Base-by-base conservation (phyloP, 1,140 invertebrate species). In the Hestina assimilis region DNA sequence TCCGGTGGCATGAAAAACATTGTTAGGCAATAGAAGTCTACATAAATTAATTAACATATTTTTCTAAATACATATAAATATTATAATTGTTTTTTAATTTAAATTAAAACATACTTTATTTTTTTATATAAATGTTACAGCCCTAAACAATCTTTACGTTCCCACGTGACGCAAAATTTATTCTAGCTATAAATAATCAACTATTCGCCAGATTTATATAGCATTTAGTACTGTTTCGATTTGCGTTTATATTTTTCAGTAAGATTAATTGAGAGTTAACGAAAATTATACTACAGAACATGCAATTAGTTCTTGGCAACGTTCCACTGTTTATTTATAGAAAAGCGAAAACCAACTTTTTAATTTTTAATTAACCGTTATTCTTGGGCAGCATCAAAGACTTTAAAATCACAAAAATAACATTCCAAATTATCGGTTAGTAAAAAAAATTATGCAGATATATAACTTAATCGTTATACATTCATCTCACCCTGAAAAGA, bases 101-200 rank as follows among this genome's bases (percentile, higher is more conserved):
- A n/a, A n/a, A n/a, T n/a, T n/a, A n/a, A n/a, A 28, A 28, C 8
- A 28, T 0, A 0, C 3, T 26, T 28, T 4, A 24, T 24, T 11
- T 29, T 9, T 11, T 11, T 29, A n/a, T 2, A 12, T 31, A 3
- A 31, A 12, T 12, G 28, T 19, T 6, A 17, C 33, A 38, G 19
- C 33, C 17, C 15, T 38, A 38, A n/a, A 2, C 28, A 5, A 31
- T 12, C 4, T 4, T 38, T 19, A 38, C 33, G 5, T 11, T 3
- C 17, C 19, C 11, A 33, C 29, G 11, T 33, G 45, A 31, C 45
- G 45, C 31, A 47, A 45, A 47, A 29, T 38, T 4, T 19, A 8
- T 5, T 38, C 33, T 38, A 38, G 28, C 6, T 6, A 2, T 38
- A 14, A 19, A 19, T 38, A 38, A 38, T 38, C 14, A 17, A 38